Conservation (phyloP, 2,113 vertebrate genomes). For the Trematocara variabile region DNA sequence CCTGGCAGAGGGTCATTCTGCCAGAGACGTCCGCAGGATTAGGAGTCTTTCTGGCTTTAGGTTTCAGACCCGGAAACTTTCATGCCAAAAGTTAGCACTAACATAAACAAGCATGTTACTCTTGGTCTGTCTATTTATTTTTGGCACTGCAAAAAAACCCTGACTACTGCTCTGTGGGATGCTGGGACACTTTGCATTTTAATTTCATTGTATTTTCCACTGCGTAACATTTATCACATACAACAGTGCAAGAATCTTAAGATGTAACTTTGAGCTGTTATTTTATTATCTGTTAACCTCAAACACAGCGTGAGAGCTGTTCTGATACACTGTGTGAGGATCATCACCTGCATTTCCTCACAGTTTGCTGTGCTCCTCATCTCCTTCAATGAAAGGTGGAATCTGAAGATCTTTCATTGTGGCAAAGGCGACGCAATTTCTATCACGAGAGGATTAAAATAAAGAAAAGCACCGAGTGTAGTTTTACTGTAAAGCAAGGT, state of each 20-base stretch:
- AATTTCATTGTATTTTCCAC: neutral
- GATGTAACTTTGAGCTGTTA: neutral
- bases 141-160: neutral
- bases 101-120: neutral
- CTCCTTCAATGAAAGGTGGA: neutral
- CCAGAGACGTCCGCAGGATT: neutral
- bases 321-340: neutral
- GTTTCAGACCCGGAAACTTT: fast-evolving
- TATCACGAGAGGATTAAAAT: neutral
- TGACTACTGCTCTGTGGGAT: neutral
- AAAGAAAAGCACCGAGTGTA: neutral
- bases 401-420: neutral
- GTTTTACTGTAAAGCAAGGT: neutral
- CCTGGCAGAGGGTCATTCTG: neutral
- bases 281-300: neutral
- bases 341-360: neutral
- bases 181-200: neutral
- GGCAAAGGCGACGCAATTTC: neutral
- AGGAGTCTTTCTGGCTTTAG: neutral
- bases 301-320: neutral
- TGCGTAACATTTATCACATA: neutral
- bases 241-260: neutral
- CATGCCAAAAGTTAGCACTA: neutral
- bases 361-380: neutral
- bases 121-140: neutral